Evolutionary conservation across 1,140 invertebrate species (phyloP).

Genomic region (Pomacea maculata): DNA sequence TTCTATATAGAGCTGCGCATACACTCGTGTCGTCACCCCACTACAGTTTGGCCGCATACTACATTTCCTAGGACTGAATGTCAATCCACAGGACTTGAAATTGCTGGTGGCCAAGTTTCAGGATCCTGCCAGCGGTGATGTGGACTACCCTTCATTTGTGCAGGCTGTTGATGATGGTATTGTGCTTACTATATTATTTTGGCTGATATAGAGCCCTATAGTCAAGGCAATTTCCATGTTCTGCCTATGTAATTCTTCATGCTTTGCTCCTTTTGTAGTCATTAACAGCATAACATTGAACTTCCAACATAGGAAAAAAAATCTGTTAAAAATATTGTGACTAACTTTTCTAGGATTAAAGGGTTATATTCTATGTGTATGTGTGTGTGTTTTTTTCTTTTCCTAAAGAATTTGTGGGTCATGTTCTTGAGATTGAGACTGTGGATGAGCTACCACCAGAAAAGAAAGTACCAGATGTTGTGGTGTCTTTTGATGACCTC

Average conservation of each 20-base stretch:
- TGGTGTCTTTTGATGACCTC: conserved; percentile 60
- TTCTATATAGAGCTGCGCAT: conserved; percentile 57
- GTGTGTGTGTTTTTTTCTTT: too few relatives aligned
- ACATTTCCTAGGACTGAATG: conserved; percentile 62
- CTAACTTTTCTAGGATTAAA: too few relatives aligned
- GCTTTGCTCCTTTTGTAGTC: too few relatives aligned
- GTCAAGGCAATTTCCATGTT: too few relatives aligned
- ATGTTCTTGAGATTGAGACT: conserved; percentile 56
- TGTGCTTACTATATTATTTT: not conserved
- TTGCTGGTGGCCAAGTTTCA: conserved; percentile 62
- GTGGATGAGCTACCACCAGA: conserved; percentile 42
- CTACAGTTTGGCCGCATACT: conserved; percentile 64
- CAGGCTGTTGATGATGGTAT: conserved; percentile 63
- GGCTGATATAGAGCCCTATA: not conserved
- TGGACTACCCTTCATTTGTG: conserved; percentile 66
- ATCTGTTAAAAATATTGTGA: too few relatives aligned
- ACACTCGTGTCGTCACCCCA: conserved; percentile 62
- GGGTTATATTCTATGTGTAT: too few relatives aligned
- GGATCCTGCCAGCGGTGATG: conserved; percentile 61
- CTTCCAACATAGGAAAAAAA: too few relatives aligned
- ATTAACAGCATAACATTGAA: too few relatives aligned
- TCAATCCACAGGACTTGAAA: conserved; percentile 58
- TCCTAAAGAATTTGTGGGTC: conserved; percentile 61
- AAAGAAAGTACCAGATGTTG: conserved; percentile 35
- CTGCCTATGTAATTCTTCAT: too few relatives aligned